phyloP scores from a whole-genome alignment of 1,140 invertebrate genomes.

The Cherax destructor region DNA sequence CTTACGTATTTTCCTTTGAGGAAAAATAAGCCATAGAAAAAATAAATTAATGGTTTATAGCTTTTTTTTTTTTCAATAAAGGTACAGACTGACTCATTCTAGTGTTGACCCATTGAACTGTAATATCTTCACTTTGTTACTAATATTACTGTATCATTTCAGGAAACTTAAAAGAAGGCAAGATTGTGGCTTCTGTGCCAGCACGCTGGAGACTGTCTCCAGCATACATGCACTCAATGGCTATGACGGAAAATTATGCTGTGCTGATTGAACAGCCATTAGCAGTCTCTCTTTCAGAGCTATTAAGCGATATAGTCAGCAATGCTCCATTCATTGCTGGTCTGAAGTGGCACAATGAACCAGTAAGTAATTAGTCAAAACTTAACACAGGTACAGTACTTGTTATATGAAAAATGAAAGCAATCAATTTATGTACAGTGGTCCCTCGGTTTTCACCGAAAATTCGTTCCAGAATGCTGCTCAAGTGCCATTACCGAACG shows the following conservation, averaged over 20 bases:
- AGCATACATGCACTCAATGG: constrained; percentile 76
- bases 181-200: constrained; percentile 72
- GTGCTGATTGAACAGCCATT: constrained; percentile 75
- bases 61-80: too few species aligned
- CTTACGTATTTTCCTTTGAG: too few species aligned
- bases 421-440: too few species aligned
- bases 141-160: neutral
- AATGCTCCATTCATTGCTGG: constrained; percentile 66
- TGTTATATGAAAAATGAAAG: neutral
- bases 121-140: too few species aligned
- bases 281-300: constrained; percentile 61
- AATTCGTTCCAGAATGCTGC: too few species aligned
- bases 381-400: too few species aligned
- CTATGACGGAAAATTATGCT: constrained; percentile 75
- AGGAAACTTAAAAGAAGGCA: constrained; percentile 60
- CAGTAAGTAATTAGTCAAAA: constrained; percentile 3
- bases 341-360: constrained; percentile 71
- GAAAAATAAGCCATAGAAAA: too few species aligned
- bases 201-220: constrained; percentile 73
- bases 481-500: too few species aligned
- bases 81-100: too few species aligned
- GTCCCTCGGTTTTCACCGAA: too few species aligned
- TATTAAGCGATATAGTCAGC: constrained; percentile 74
- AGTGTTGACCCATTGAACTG: too few species aligned
- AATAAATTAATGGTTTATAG: too few species aligned